These are phyloP conservation scores for Drosophila dunni DNA, from an alignment of 1,140 invertebrate species.

Conservation along the genomic window DNA sequence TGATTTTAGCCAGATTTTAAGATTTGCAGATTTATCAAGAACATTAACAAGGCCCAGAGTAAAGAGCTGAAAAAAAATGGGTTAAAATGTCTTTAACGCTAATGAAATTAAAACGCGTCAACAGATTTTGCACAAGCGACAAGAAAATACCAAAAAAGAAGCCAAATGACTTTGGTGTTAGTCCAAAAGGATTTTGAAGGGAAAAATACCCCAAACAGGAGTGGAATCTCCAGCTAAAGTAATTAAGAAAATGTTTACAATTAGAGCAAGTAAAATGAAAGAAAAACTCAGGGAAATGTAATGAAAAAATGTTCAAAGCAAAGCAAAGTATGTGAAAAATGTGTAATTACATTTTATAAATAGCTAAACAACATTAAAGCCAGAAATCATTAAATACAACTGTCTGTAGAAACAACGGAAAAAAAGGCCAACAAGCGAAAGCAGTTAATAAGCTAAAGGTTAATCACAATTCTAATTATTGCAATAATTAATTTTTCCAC, in stretches of 20 bases:
- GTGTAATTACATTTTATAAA: conserved; percentile 1
- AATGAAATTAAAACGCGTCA: conserved; percentile 74
- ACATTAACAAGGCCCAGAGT: background rate
- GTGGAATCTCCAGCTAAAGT: conserved; percentile 62
- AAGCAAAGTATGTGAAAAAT: background rate
- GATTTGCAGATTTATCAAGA: conserved; percentile 41
- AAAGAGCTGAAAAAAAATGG: conserved; percentile 3
- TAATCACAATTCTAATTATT: background rate
- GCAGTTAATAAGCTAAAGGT: background rate
- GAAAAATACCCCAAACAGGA: conserved; percentile 2
- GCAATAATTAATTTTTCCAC: conserved; percentile 2
- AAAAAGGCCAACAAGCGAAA: background rate
- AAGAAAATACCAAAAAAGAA: conserved; percentile 1
- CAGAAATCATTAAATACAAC: background rate
- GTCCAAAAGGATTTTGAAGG: background rate
- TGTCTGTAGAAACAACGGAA: background rate
- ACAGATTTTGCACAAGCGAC: conserved; percentile 39
- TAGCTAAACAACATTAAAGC: background rate
- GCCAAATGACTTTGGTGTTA: background rate
- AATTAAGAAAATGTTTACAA: conserved; percentile 50
- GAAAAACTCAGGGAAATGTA: background rate
- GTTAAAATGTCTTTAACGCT: conserved; percentile 54
- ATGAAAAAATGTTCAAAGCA: conserved; percentile 9
- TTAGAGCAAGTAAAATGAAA: background rate
- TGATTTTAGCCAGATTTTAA: conserved; percentile 42